Evolutionary conservation across 2,113 vertebrate species (phyloP).

Genomic region (Onychostruthus taczanowskii): DNA sequence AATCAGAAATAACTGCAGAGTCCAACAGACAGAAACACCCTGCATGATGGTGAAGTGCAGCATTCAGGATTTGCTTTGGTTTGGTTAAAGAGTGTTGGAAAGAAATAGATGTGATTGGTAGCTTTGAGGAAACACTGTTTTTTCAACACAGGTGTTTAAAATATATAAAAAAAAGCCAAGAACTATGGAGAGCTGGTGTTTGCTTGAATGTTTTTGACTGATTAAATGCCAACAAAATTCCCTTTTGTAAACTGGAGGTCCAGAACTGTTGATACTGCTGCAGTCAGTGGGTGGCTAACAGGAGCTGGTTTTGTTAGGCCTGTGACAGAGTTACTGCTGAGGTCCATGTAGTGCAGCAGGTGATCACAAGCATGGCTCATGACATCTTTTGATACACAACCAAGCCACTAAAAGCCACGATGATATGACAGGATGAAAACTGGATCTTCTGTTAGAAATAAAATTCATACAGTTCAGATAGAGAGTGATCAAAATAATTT

Average conservation of each 20-base stretch:
- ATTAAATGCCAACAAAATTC: background rate
- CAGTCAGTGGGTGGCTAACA: constrained; percentile 18
- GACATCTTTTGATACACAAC: constrained; percentile 63
- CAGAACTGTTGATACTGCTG: background rate
- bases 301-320: constrained; percentile 43
- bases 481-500: constrained; percentile 24
- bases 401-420: constrained; percentile 28
- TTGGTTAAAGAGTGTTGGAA: background rate
- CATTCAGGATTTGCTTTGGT: background rate
- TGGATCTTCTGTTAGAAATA: background rate
- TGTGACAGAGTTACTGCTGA: constrained; percentile 16
- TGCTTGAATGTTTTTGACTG: background rate
- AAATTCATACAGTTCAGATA: background rate
- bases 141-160: background rate
- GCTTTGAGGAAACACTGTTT: background rate
- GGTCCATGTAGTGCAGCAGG: constrained; percentile 59
- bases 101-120: background rate
- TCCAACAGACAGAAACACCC: background rate
- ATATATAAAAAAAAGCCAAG: background rate
- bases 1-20: background rate
- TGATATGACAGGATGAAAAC: constrained; percentile 54
- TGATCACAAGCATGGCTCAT: constrained; percentile 55
- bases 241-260: background rate
- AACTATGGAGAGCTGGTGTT: background rate
- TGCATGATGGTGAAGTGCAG: background rate